These are phyloP conservation scores for Peromyscus melanophrys DNA, from an alignment of 2,797 vertebrate genomes.

Conservation along the genomic window DNA sequence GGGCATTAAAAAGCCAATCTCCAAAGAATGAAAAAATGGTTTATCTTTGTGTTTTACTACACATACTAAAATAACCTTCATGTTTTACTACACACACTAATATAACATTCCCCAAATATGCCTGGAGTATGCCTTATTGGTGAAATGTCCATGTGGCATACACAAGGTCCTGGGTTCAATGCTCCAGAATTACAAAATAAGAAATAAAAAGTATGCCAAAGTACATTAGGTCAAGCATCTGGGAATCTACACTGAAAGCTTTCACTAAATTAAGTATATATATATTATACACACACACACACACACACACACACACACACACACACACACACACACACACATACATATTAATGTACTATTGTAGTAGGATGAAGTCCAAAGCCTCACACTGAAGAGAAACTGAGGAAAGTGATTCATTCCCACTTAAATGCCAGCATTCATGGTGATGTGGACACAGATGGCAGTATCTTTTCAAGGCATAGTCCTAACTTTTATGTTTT, in stretches of 20 bases:
- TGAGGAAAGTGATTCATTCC: not conserved
- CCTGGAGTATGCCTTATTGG: not conserved
- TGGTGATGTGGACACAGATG: not conserved
- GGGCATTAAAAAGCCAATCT: slow-evolving; percentile 67
- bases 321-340: no score
- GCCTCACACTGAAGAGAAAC: not conserved
- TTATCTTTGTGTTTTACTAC: slow-evolving; percentile 15
- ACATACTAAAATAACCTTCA: not conserved
- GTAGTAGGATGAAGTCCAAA: not conserved
- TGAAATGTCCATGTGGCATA: not conserved
- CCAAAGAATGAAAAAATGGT: slow-evolving; percentile 46
- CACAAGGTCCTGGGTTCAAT: not conserved
- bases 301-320: no score
- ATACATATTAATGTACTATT: not conserved
- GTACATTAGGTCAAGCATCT: slow-evolving; percentile 3
- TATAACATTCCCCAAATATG: not conserved
- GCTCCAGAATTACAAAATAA: not conserved
- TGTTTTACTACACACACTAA: not conserved
- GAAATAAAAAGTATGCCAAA: not conserved
- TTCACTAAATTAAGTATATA: not conserved
- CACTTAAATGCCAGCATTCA: not conserved
- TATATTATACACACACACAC: no score
- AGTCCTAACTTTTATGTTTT: not conserved
- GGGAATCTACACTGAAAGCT: slow-evolving; percentile 20
- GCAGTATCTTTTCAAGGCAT: not conserved